Evolutionary conservation across 1,140 invertebrate genomes (phyloP).

Genomic region (Drosophila arizonae): DNA sequence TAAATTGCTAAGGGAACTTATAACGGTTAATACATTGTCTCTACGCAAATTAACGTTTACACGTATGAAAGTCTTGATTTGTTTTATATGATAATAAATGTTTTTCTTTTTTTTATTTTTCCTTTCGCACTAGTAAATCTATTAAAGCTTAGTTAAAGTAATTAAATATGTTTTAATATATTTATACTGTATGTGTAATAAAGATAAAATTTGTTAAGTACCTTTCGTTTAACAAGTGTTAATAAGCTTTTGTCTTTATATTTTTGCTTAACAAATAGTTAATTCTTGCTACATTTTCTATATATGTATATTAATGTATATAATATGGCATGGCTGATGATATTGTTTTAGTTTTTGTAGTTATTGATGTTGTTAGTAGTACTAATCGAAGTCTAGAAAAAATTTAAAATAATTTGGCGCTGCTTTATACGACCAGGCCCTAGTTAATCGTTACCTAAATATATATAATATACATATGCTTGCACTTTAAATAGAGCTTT

Average conservation of each 20-base stretch:
- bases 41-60: not conserved
- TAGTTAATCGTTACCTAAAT: constrained; percentile 35
- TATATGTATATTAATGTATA: constrained; percentile 37
- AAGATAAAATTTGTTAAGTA: constrained; percentile 79
- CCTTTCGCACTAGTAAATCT: constrained; percentile 67
- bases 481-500: constrained; percentile 43
- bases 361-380: constrained; percentile 41
- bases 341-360: constrained; percentile 52
- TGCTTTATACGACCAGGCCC: constrained; percentile 12
- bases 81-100: constrained; percentile 26
- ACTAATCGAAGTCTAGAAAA: constrained; percentile 60
- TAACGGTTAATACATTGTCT: not conserved
- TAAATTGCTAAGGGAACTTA: not conserved
- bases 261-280: constrained; percentile 42
- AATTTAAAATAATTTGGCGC: constrained; percentile 33
- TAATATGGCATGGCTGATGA: constrained; percentile 67
- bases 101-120: not conserved
- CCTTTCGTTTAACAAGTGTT: constrained; percentile 76
- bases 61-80: not conserved
- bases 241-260: constrained; percentile 33
- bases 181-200: constrained; percentile 64
- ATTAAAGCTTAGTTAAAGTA: constrained; percentile 78
- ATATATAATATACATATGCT: constrained; percentile 34
- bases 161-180: constrained; percentile 43
- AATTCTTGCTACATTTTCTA: constrained; percentile 42